phyloP scores from a whole-genome alignment of 2,888 invertebrate species.

The Stegophylla sp. region DNA sequence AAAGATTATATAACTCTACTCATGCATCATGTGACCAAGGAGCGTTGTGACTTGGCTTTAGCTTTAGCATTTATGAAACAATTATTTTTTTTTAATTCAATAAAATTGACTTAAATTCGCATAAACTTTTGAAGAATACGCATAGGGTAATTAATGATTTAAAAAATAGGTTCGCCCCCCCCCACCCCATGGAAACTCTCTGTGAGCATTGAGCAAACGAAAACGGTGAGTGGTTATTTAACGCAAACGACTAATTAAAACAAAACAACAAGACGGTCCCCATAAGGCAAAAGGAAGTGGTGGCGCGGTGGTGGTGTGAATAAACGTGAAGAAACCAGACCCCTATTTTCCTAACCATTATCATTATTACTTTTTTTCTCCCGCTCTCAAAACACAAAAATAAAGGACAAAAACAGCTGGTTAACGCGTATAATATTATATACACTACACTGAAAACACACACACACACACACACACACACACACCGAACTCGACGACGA shows the following conservation, averaged over 20 bases:
- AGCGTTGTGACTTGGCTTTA: too few species aligned
- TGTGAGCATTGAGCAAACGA: too few species aligned
- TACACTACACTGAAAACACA: background rate
- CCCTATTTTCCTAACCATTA: constrained; percentile 18
- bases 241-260: constrained; percentile 26
- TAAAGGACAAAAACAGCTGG: constrained; percentile 45
- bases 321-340: constrained; percentile 33
- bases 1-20: too few species aligned
- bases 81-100: too few species aligned
- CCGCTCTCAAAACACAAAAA: background rate
- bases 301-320: background rate
- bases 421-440: background rate
- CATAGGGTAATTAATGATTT: too few species aligned
- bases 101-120: too few species aligned
- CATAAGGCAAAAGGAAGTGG: background rate
- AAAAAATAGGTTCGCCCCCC: too few species aligned
- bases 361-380: constrained; percentile 26
- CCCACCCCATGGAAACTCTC: too few species aligned
- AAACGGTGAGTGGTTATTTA: background rate
- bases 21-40: too few species aligned
- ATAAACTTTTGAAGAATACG: too few species aligned
- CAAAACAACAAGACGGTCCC: background rate
- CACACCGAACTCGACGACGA: background rate
- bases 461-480: background rate
- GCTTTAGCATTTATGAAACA: too few species aligned